Evolutionary conservation across 1,140 invertebrate species (phyloP), one percentile per base, ranked within the genome.

Genomic region (Pantala flavescens): DNA sequence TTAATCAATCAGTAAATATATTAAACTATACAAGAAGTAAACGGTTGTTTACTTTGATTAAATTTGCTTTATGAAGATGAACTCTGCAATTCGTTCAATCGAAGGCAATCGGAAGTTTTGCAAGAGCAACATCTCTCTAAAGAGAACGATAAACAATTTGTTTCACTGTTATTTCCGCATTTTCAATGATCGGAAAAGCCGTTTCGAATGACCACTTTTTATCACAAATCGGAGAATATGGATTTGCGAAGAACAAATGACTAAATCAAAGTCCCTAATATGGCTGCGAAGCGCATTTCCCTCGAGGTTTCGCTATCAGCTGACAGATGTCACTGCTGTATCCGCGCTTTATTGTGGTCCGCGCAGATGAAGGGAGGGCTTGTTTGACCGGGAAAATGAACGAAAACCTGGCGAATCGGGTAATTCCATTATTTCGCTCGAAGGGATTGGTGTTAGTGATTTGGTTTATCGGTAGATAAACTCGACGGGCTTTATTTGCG

Each of bases 391-490:
- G 12, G 49, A 63, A 63, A 7, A 63, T 63, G 49, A 21, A 12
- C 49, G 49, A 21, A 16, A 63, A 63, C 14, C 49, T 16, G n/a
- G n/a, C n/a, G 49, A 63, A 11, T 14, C n/a, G 49, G 49, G 49
- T 63, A 63, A 63, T 63, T 63, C 49, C 49, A 63, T 63, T 63
- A 63, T 63, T 63, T 63, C 49, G 49, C 49, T 63, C 12, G 16
- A 12, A 1, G 16, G 49, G 49, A 63, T 3, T 1, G 49, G 49
- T 14, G 49, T 21, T 3, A 63, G 49, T 63, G 49, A 63, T 63
- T 63, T 14, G 49, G 49, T 16, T 63, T 63, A 63, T 63, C 49
- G 49, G 49, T 63, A 21, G 49, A 21, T 63, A 63, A 63, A 63
- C 49, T 63, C 49, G 49, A 5, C 2, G 28, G 28, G 28, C 9